phyloP scores from a whole-genome alignment of 2,888 invertebrate species.

The Teinopalpus imperialis region DNA sequence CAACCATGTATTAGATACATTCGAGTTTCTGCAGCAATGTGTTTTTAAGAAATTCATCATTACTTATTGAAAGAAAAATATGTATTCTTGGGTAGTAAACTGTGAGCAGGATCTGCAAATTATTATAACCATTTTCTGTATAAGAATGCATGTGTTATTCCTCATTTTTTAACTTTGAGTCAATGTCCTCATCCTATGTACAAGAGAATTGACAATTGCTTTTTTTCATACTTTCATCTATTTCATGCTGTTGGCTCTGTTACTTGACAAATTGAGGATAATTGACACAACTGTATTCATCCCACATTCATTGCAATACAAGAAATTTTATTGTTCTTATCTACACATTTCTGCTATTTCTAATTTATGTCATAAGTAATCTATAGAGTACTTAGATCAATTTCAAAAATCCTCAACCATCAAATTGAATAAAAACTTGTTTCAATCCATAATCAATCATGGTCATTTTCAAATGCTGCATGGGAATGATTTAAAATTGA shows the following conservation, averaged over 20 bases:
- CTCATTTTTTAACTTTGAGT: background rate
- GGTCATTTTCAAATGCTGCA: constrained; percentile 8
- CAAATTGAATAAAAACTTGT: constrained; percentile 5
- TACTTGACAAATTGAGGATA: background rate
- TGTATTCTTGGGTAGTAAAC: constrained; percentile 6
- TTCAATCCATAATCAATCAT: constrained; percentile 2
- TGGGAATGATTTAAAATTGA: background rate
- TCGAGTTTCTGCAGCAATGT: constrained; percentile 1
- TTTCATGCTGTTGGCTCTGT: constrained; percentile 5
- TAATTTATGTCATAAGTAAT: constrained; percentile 1
- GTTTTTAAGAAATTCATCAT: constrained; percentile 1
- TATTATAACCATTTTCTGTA: constrained; percentile 15
- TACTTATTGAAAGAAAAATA: constrained; percentile 1
- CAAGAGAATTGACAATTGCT: background rate
- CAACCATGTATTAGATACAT: background rate
- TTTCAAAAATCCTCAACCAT: background rate
- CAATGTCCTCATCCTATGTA: background rate
- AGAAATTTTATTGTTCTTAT: background rate
- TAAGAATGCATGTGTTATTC: background rate
- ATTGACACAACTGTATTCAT: constrained; percentile 13
- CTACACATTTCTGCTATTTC: constrained; percentile 2
- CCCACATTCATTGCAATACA: constrained; percentile 8
- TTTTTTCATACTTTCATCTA: constrained; percentile 9
- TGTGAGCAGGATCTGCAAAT: background rate
- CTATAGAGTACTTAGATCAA: too few relatives aligned